Evolutionary conservation across 2,113 vertebrate species (phyloP).

Genomic region (Chloroceryle aenea): DNA sequence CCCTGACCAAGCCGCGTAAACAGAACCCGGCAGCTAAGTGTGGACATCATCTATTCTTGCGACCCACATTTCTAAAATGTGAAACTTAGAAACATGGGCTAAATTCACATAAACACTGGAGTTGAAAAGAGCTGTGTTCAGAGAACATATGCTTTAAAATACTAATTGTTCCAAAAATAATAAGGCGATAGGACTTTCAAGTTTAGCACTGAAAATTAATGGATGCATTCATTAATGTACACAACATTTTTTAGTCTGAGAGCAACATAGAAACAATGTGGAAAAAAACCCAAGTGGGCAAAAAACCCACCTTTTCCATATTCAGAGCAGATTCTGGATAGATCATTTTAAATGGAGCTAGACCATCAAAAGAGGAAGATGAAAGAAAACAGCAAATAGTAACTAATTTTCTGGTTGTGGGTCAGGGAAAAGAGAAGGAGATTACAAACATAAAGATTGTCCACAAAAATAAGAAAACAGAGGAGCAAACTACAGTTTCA

Average conservation of each 20-base stretch:
- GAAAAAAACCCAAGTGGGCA: neutral
- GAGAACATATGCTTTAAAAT: neutral
- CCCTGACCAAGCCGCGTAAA: neutral
- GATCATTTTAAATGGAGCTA: neutral
- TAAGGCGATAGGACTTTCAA: conserved; percentile 17
- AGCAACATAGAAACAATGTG: neutral
- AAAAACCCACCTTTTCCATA: neutral
- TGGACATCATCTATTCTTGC: neutral
- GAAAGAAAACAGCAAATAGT: neutral
- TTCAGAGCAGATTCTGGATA: neutral
- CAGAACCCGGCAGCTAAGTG: neutral
- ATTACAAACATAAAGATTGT: neutral
- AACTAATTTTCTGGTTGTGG: neutral
- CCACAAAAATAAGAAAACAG: neutral
- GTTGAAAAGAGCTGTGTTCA: neutral
- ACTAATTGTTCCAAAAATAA: conserved; percentile 10
- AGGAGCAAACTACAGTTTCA: neutral
- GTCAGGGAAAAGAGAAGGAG: neutral
- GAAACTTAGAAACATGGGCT: neutral
- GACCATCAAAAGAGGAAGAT: neutral
- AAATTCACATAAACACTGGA: neutral
- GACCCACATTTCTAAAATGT: neutral
- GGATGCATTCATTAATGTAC: neutral
- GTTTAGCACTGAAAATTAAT: neutral
- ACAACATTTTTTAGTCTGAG: neutral